These are phyloP conservation scores for human (Homo sapiens) DNA, from an alignment of 2,113 vertebrate genomes.

Conservation along the genomic window GRCh38 chr3:136346501-136347000, in stretches of 20 bases:
- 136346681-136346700: neutral
- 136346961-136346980: too few species aligned
- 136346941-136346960: too few species aligned
- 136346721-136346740: constrained; percentile 22
- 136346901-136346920: too few species aligned
- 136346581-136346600: neutral
- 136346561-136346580: neutral
- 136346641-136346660: constrained; percentile 15
- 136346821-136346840: neutral
- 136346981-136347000: too few species aligned
- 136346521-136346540: neutral
- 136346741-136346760: neutral
- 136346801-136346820: neutral
- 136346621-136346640: constrained; percentile 18
- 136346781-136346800: neutral
- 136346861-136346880: too few species aligned
- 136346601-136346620: constrained; percentile 40
- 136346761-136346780: constrained; percentile 15
- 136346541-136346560: neutral
- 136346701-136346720: constrained; percentile 35
- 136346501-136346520: constrained; percentile 7
- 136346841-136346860: too few species aligned
- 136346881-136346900: too few species aligned
- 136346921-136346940: too few species aligned
- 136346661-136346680: neutral